These are phyloP conservation scores for Aphidoletes aphidimyza DNA, from an alignment of 2,888 invertebrate species.

Conservation along the genomic window DNA sequence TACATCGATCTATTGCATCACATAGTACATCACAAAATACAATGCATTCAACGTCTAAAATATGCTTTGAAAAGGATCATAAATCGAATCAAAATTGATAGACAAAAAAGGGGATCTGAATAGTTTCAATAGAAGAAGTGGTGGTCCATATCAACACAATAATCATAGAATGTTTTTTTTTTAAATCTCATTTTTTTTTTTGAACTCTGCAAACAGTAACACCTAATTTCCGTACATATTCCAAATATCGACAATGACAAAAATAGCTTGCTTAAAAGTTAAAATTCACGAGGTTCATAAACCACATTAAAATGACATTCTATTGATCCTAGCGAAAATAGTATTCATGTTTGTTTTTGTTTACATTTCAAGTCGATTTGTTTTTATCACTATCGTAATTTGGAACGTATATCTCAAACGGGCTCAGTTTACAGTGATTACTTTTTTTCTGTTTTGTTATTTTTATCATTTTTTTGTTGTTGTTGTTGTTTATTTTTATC, in stretches of 20 bases:
- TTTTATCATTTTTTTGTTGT: not conserved
- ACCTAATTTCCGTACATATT: too few relatives aligned
- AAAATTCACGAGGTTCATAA: too few relatives aligned
- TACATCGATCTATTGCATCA: conserved; percentile 20
- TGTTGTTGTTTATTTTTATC: not conserved
- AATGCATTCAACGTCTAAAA: conserved; percentile 40
- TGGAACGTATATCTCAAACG: too few relatives aligned
- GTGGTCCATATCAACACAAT: conserved; percentile 47
- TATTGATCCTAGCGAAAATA: too few relatives aligned
- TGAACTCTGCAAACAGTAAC: too few relatives aligned
- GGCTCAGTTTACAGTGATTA: too few relatives aligned
- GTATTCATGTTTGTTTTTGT: too few relatives aligned
- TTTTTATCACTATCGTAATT: too few relatives aligned
- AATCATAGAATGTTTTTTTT: not conserved
- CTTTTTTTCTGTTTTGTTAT: not conserved
- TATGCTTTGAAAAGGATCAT: not conserved
- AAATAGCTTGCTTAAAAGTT: too few relatives aligned
- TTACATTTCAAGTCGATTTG: too few relatives aligned
- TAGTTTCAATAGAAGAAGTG: conserved; percentile 12
- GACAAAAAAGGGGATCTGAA: conserved; percentile 25
- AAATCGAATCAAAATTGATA: conserved; percentile 21
- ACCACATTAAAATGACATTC: too few relatives aligned
- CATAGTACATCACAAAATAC: conserved; percentile 27
- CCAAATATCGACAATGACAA: too few relatives aligned
- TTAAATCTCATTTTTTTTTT: not conserved